Conservation (phyloP, 2,113 vertebrate species). For the Atractosteus spatula region DNA sequence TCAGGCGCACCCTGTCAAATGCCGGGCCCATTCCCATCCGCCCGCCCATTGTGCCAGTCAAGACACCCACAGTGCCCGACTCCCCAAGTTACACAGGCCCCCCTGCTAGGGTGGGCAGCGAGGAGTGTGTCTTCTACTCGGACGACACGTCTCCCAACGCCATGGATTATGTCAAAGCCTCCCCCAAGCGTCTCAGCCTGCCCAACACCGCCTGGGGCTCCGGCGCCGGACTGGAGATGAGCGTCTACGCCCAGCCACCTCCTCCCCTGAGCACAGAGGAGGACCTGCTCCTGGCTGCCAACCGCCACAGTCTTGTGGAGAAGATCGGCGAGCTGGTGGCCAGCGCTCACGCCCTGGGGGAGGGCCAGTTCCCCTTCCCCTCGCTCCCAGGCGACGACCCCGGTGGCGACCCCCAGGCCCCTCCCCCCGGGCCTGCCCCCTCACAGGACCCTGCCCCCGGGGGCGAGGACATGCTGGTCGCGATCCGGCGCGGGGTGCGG, state of each 20-base stretch:
- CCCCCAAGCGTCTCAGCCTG: constrained; percentile 91
- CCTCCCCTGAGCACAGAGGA: constrained; percentile 62
- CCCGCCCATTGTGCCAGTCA: constrained; percentile 92
- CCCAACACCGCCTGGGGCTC: constrained; percentile 89
- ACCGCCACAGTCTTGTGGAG: constrained; percentile 93
- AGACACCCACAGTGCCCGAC: constrained; percentile 90
- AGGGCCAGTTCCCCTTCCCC: constrained; percentile 94
- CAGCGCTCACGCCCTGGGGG: constrained; percentile 85
- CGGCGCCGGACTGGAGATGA: constrained; percentile 67
- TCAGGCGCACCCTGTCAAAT: constrained; percentile 87
- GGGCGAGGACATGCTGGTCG: constrained; percentile 88
- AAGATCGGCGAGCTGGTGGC: constrained; percentile 95
- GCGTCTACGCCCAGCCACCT: constrained; percentile 64
- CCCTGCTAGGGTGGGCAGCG: constrained; percentile 83
- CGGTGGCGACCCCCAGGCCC: constrained; percentile 26
- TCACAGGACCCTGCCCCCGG: constrained; percentile 57
- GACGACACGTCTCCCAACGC: constrained; percentile 68
- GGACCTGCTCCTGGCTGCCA: constrained; percentile 85
- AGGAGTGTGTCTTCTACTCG: constrained; percentile 87
- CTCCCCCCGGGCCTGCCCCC: constrained; percentile 43
- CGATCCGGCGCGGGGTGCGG: constrained; percentile 90
- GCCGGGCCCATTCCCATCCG: constrained; percentile 93
- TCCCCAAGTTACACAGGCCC: constrained; percentile 70
- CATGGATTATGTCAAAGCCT: constrained; percentile 87
- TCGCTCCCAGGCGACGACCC: constrained; percentile 49